These are phyloP conservation scores for Chromis chromis DNA, from an alignment of 2,797 vertebrate species.

Conservation along the genomic window DNA sequence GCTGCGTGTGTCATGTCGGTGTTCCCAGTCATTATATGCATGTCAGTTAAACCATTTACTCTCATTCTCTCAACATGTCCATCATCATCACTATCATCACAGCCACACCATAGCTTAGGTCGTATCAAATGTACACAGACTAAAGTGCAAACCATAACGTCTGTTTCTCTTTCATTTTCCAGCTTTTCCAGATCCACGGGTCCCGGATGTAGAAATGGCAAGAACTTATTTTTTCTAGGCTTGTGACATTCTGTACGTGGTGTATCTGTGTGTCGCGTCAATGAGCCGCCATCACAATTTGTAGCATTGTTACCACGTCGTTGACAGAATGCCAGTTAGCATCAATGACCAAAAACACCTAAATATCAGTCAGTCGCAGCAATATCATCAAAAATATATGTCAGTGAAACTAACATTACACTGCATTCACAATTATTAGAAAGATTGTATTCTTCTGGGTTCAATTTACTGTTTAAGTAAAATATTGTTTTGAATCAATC, in stretches of 20 bases:
- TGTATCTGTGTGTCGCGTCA: conserved; percentile 50
- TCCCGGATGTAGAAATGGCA: conserved; percentile 82
- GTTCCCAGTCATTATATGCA: conserved; percentile 27
- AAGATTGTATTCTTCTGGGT: no score
- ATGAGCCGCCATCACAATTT: conserved; percentile 33
- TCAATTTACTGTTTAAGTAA: no score
- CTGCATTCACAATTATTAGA: no score
- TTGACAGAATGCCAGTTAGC: conserved; percentile 33
- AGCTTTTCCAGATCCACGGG: conserved; percentile 88
- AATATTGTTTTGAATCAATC: no score
- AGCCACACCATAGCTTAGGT: conserved; percentile 29
- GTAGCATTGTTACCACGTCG: conserved; percentile 46
- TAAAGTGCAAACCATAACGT: conserved; percentile 6
- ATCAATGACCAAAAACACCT: conserved; percentile 22
- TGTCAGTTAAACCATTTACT: conserved; percentile 40
- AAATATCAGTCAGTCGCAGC: conserved; percentile 15
- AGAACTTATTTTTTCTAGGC: conserved; percentile 30
- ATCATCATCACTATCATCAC: conserved; percentile 63
- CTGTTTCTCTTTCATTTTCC: conserved; percentile 52
- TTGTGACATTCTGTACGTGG: conserved; percentile 40
- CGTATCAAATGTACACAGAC: neutral
- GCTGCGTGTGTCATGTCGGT: conserved; percentile 21
- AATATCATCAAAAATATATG: conserved; percentile 26
- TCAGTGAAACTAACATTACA: neutral
- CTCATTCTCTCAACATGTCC: conserved; percentile 68